Base-by-base conservation (phyloP, 2,888 invertebrate species). In the Dryobotodes eremita region DNA sequence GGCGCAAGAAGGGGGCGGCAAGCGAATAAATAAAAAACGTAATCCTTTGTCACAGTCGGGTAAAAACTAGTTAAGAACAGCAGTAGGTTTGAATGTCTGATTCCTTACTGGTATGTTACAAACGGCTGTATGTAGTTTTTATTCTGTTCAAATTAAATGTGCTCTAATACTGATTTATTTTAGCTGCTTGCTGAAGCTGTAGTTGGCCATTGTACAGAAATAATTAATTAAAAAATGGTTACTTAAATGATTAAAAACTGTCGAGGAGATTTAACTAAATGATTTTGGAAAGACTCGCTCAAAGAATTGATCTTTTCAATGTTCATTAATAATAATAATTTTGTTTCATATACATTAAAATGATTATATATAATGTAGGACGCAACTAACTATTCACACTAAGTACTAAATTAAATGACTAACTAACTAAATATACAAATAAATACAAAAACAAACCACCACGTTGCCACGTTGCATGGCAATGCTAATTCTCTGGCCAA, bases 1-100 rank as follows among this genome's bases (percentile, higher is more conserved):
- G 75, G 86, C 23, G 23, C 59, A 77, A 83, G n/a, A 15, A 4
- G 26, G 10, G 10, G 42, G 50, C 13, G 57, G 5, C 8, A 26
- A 46, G 82, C 65, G 69, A 72, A 4, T 23, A 0, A 5, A 17
- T 66, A 6, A 15, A 55, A 17, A 53, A 10, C 50, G 17, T 13
- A 15, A 57, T 1, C 7, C 6, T 23, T 36, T 2, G 31, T 20
- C 10, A 46, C 15, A 57, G 6, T 59, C 31, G 20, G n/a, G 11
- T 11, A 23, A 15, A n/a, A 42, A 46, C 1, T 7, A 1, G 20
- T 31, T 20, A 61, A 31, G 61, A 59, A 61, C 17, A 61, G 31
- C 20, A 17, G 23, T 2, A n/a, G 8, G 50, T 50, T 73, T 53
- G 1, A 23, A 73, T 26, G 5, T 0, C 6, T 23, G 10, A 23